These are phyloP conservation scores for Watsonalla binaria DNA, from an alignment of 2,888 invertebrate genomes.

Conservation along the genomic window DNA sequence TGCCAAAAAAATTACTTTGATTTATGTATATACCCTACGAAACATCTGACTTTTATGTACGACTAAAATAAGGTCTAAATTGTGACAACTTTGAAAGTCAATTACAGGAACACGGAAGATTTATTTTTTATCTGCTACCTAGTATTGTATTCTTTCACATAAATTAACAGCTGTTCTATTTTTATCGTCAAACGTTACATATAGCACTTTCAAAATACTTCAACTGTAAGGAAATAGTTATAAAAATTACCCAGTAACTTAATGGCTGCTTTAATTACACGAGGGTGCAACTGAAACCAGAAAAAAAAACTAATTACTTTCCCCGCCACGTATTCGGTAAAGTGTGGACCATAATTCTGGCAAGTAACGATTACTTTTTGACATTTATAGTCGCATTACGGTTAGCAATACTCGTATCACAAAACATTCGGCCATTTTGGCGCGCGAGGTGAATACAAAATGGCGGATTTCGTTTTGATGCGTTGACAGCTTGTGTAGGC, in stretches of 20 bases:
- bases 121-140: no score
- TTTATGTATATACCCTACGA: no score
- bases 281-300: neutral
- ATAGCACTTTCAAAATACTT: neutral
- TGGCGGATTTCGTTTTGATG: conserved; percentile 35
- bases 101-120: no score
- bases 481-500: conserved; percentile 20
- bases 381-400: conserved; percentile 69
- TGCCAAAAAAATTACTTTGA: no score
- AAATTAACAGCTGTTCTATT: no score
- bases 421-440: conserved; percentile 56
- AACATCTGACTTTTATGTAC: no score
- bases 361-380: conserved; percentile 68
- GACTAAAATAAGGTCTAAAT: no score
- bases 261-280: conserved; percentile 2
- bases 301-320: conserved; percentile 50
- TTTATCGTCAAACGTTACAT: neutral
- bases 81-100: no score
- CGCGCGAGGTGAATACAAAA: conserved; percentile 56
- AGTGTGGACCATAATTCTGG: conserved; percentile 65
- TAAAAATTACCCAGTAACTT: neutral
- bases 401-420: conserved; percentile 52
- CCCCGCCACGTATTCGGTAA: conserved; percentile 56
- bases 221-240: neutral
- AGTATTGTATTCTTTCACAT: no score